Base-by-base conservation (phyloP, 2,113 vertebrate species). In the Phasianus colchicus region DNA sequence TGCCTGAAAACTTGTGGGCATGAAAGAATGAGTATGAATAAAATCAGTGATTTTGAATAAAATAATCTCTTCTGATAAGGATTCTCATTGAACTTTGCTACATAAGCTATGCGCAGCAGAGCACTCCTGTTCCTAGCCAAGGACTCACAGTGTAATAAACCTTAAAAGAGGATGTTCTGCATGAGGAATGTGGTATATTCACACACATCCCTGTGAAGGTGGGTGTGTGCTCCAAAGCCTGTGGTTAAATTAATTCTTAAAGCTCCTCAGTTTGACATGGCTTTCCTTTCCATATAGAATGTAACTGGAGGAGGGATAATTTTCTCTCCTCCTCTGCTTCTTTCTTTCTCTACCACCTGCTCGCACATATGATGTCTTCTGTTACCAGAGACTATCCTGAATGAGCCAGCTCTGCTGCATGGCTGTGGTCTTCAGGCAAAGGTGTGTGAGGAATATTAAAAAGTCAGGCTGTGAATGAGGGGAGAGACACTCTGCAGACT, bases 191-290 rank as follows among this genome's bases (percentile, higher is more conserved):
- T 5, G 4, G 61, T 86, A 90, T 69, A 86, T 84, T 92, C 82
- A 89, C 32, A 91, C 0, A 0, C 47, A 90, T 64, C 61, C 61
- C 48, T 74, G n/a, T 69, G 71, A 79, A 89, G 36, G 66, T 87
- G 75, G 83, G 78, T 90, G 76, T 86, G 57, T 88, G 66, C 73
- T 94, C 45, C 54, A 69, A 78, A 92, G 52, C 54, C 16, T 81
- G 47, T 76, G 57, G 63, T 83, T 94, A 91, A 92, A 96, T 91
- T 88, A 94, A 93, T 95, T 95, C 88, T 93, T 91, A 64, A 91
- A 88, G 61, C 66, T 90, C 48, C 48, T 93, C 74, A 89, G 30
- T 87, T 94, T 94, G 74, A 96, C 57, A 58, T 50, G 78, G 32
- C 83, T 84, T 95, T 91, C 43, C 32, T 93, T 66, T 86, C 70